phyloP scores from a whole-genome alignment of 2,113 vertebrate species.

The Mesembrinibis cayennensis region DNA sequence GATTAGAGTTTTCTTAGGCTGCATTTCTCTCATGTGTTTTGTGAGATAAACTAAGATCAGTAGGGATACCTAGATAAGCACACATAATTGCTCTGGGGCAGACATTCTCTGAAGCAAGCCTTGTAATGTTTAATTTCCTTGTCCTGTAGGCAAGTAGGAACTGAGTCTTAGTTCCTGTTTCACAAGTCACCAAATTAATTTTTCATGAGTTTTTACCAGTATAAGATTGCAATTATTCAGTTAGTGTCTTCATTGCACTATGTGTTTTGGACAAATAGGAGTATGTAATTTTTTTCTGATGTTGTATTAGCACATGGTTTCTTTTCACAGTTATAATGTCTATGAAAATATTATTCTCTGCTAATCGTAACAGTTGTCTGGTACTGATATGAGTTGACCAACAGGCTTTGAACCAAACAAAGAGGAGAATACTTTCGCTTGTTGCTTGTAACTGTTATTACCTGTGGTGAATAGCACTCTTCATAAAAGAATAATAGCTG shows the following conservation, averaged over 20 bases:
- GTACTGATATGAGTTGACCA: background rate
- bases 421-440: background rate
- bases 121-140: slow-evolving; percentile 25
- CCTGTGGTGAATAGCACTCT: background rate
- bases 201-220: background rate
- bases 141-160: background rate
- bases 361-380: background rate
- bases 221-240: background rate
- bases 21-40: background rate
- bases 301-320: background rate
- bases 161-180: background rate
- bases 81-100: slow-evolving; percentile 34
- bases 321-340: background rate
- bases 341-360: background rate
- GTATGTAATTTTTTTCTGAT: background rate
- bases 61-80: slow-evolving; percentile 14
- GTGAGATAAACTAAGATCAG: slow-evolving; percentile 18
- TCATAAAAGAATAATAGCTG: background rate
- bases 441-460: background rate
- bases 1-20: slow-evolving; percentile 11
- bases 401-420: background rate
- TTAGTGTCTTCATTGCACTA: background rate
- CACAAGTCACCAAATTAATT: background rate
- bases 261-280: background rate
- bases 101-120: slow-evolving; percentile 18